A percentile compares a stretch with the other conserved stretches of the same genome.
Conservation (phyloP, 2,113 vertebrate species). For the Canis aureus region DNA sequence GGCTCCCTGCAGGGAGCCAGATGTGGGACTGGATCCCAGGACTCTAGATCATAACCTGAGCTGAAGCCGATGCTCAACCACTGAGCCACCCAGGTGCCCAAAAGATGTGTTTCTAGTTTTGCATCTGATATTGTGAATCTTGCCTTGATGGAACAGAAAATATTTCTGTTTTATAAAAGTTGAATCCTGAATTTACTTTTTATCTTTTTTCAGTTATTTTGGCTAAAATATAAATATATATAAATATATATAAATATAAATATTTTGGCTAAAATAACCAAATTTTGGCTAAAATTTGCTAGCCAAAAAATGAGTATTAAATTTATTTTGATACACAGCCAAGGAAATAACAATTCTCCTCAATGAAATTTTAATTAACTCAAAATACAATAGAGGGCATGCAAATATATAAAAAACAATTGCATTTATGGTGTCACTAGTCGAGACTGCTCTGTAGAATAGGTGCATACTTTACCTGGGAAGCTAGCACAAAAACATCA, state of each 20-base stretch:
- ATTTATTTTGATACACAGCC: not conserved
- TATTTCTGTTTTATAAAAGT: constrained; percentile 1
- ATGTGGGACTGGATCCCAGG: too few species aligned
- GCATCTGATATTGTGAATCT: not conserved
- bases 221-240: too few species aligned
- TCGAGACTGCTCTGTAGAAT: not conserved
- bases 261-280: too few species aligned
- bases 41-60: too few species aligned
- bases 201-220: not conserved
- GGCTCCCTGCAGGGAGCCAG: too few species aligned
- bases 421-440: not conserved
- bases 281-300: not conserved
- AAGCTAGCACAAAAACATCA: not conserved
- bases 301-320: not conserved
- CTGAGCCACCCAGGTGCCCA: too few species aligned
- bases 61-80: too few species aligned
- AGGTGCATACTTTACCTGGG: not conserved
- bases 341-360: not conserved
- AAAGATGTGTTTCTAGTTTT: not conserved
- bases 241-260: too few species aligned
- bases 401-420: not conserved
- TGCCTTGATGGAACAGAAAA: not conserved
- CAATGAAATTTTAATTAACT: not conserved
- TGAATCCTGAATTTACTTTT: not conserved
- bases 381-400: not conserved